Evolutionary conservation across 2,113 vertebrate genomes (phyloP).

Genomic region (Cyphomyrus plagiostoma): DNA sequence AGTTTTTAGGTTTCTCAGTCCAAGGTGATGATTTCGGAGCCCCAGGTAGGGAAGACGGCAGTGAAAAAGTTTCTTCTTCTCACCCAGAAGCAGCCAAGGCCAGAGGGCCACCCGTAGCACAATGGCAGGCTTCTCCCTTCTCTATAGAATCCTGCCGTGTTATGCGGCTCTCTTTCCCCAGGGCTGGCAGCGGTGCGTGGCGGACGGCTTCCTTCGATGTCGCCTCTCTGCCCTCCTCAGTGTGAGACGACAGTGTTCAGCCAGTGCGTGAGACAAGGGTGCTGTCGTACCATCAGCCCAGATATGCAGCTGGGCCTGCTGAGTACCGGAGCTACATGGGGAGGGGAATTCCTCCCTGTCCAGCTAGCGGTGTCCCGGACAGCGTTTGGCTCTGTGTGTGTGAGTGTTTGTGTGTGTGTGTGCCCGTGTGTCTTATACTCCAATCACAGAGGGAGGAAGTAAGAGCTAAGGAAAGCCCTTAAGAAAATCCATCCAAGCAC

Average conservation of each 20-base stretch:
- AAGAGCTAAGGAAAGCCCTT: background rate
- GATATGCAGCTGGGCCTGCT: background rate
- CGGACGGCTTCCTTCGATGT: background rate
- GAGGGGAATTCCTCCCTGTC: background rate
- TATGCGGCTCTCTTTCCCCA: background rate
- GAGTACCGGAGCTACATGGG: background rate
- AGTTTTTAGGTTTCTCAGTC: background rate
- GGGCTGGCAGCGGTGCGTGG: background rate
- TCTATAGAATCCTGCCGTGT: background rate
- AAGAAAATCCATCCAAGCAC: constrained; percentile 7
- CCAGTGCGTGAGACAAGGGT: background rate
- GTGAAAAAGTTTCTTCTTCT: background rate
- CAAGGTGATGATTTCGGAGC: background rate
- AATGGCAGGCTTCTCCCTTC: background rate
- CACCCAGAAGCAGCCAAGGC: background rate
- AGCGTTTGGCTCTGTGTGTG: background rate
- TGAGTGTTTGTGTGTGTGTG: background rate
- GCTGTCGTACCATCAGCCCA: too few relatives aligned
- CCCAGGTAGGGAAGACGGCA: background rate
- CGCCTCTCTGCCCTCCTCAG: background rate
- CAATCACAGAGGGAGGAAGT: background rate
- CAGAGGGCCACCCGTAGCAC: background rate
- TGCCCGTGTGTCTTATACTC: background rate
- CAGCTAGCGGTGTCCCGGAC: background rate
- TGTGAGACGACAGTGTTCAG: too few relatives aligned